Evolutionary conservation across 1,140 invertebrate species (phyloP), one percentile per base, ranked within the genome.

Genomic region (Steinernema khuongi): DNA sequence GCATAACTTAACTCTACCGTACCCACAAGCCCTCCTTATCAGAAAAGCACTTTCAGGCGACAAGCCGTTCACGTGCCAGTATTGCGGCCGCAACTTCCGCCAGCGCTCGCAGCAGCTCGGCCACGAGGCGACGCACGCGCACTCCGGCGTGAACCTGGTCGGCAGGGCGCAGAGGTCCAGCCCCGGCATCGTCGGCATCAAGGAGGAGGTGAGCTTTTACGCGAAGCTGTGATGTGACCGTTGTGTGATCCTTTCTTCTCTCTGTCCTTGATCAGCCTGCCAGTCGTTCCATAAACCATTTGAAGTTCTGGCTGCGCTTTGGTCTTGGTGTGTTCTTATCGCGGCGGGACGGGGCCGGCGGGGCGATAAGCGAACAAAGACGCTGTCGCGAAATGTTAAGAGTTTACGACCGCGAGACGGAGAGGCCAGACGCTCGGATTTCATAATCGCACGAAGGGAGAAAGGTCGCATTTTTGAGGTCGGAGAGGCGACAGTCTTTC

Each of bases 81-180:
- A 68, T 50, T 83, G 81, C 72, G 84, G 84, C 1, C 44, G 81
- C 7, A 67, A 71, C 33, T 83, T 83, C 76, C 78, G 81, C 33
- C 81, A 83, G 68, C 73, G 81, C 14, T 82, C 79, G 7, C 81
- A 83, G 68, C 81, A 83, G 78, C 70, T 85, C 28, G 84, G 81
- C 0, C 81, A 83, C 70, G 81, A 83, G 68, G 74, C 77, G 7
- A 83, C 81, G 11, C 81, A 83, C 44, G 50, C 50, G 4, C 50
- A 60, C 19, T n/a, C 14, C 19, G 50, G 50, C 4, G 19, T 60
- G 50, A 60, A 60, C 26, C 50, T 60, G 50, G 50, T 60, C 7
- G 14, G 4, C 22, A 22, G 50, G 26, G 11, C 7, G 14, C 22
- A 14, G 50, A 60, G 50, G 7, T n/a, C 11, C 14, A 17, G 4